Evolutionary conservation across 1,140 invertebrate genomes (phyloP), one percentile per base, ranked within the genome.

Genomic region (Branchinecta lindahli): DNA sequence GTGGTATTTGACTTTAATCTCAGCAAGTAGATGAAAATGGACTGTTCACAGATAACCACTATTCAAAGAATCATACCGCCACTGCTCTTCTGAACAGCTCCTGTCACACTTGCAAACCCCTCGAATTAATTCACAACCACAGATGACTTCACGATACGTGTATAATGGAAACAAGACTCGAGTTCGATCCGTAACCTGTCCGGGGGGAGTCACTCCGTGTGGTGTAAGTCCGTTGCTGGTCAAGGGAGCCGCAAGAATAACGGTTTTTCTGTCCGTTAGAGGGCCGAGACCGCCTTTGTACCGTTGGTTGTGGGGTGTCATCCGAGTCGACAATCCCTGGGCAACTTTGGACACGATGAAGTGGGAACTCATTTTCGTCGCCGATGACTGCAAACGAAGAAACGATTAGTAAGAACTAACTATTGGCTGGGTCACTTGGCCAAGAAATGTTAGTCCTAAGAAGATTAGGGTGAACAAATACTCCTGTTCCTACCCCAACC

Each of bases 221-320:
- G 52, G 52, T 61, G 52, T 20, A 61, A 61, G 18, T 61, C 52
- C 52, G 12, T 61, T 61, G 52, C 52, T 61, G 52, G 52, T 61
- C 52, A 61, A 61, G 52, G 12, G 52, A 61, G 52, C 52, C 52
- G 6, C 52, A 61, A 61, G 52, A 61, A 61, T 61, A 61, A 12
- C 52, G 52, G 18, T 61, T 61, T 61, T 61, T 61, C 52, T 61
- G 12, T 61, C 12, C 12, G 12, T 20, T 20, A 61, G 12, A 15
- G 18, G 52, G 52, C 12, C 52, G 52, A 12, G 52, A 15, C 52
- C 52, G 12, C 18, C 52, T 61, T 15, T 20, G 12, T 12, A 61
- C 52, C 4, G 12, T 61, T 61, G 52, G 52, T 61, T 15, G 12
- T 15, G 18, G 12, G 18, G 18, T 20, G 18, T 61, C 52, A 61